These are phyloP conservation scores for Seira ritae DNA, from an alignment of 2,888 invertebrate genomes.

Conservation along the genomic window DNA sequence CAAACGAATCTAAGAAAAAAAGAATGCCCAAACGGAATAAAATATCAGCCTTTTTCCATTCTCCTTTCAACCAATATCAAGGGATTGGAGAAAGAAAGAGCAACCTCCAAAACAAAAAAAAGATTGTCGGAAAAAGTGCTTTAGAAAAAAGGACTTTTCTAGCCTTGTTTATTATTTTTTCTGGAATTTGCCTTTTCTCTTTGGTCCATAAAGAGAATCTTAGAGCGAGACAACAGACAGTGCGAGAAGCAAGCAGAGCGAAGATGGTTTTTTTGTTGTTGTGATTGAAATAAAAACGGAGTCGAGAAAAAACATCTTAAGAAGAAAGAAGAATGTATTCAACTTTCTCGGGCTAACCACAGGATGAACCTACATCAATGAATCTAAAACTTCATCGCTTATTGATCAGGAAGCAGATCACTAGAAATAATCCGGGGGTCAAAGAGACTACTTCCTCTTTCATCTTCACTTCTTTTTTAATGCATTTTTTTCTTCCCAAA, in stretches of 20 bases:
- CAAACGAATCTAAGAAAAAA: constrained; percentile 40
- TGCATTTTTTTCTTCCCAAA: too few relatives aligned
- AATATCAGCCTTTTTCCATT: constrained; percentile 45
- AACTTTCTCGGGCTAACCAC: background rate
- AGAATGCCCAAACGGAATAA: constrained; percentile 60
- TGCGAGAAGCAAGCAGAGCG: constrained; percentile 28
- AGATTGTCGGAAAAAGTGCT: background rate
- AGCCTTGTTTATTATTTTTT: constrained; percentile 17
- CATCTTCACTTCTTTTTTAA: too few relatives aligned
- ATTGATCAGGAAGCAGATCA: constrained; percentile 59
- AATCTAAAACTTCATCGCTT: constrained; percentile 61
- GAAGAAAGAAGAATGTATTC: too few relatives aligned
- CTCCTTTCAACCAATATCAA: background rate
- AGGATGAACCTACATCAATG: constrained; percentile 53
- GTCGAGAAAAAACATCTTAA: background rate
- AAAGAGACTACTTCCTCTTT: too few relatives aligned
- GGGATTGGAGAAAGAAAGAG: background rate
- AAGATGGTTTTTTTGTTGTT: constrained; percentile 16
- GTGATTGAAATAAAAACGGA: constrained; percentile 3
- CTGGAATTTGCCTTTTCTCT: constrained; percentile 44
- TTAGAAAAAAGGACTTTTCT: background rate
- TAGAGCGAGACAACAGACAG: constrained; percentile 26
- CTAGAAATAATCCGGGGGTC: too few relatives aligned
- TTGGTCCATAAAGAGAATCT: constrained; percentile 12
- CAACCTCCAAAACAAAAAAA: constrained; percentile 5